Evolutionary conservation across 2,797 vertebrate genomes (phyloP).

Genomic region (Acipenser transmontanus): DNA sequence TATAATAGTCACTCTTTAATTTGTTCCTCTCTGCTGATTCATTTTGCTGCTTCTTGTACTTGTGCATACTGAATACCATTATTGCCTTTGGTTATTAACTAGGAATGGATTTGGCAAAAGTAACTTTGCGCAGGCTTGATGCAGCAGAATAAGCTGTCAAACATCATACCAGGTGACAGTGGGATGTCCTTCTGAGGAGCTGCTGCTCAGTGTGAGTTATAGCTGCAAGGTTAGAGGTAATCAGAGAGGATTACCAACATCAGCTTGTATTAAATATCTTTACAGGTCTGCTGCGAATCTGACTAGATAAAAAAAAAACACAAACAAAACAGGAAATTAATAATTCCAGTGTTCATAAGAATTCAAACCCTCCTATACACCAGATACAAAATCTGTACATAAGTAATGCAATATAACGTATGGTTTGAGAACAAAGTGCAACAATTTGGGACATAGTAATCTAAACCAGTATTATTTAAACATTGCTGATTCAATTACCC

Average conservation of each 20-base stretch:
- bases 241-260: slow-evolving; percentile 70
- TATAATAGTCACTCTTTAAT: slow-evolving; percentile 69
- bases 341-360: slow-evolving; percentile 48
- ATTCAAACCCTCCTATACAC: no score
- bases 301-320: slow-evolving; percentile 48
- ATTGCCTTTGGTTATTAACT: slow-evolving; percentile 81
- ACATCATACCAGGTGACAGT: slow-evolving; percentile 73
- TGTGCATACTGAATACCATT: slow-evolving; percentile 67
- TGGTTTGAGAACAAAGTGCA: no score
- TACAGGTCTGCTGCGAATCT: slow-evolving; percentile 58
- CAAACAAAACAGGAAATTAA: slow-evolving; percentile 68
- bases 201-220: slow-evolving; percentile 50
- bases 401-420: no score
- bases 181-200: slow-evolving; percentile 64
- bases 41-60: slow-evolving; percentile 61
- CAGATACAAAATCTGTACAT: no score
- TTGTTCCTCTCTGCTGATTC: slow-evolving; percentile 62
- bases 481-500: no score
- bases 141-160: slow-evolving; percentile 79
- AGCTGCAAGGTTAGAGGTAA: slow-evolving; percentile 72
- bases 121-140: slow-evolving; percentile 72
- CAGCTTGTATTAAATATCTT: slow-evolving; percentile 77
- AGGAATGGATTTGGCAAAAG: slow-evolving; percentile 74
- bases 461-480: no score
- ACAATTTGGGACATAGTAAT: no score